These are phyloP conservation scores for Mohoua ochrocephala DNA, from an alignment of 2,113 vertebrate species.

Conservation along the genomic window DNA sequence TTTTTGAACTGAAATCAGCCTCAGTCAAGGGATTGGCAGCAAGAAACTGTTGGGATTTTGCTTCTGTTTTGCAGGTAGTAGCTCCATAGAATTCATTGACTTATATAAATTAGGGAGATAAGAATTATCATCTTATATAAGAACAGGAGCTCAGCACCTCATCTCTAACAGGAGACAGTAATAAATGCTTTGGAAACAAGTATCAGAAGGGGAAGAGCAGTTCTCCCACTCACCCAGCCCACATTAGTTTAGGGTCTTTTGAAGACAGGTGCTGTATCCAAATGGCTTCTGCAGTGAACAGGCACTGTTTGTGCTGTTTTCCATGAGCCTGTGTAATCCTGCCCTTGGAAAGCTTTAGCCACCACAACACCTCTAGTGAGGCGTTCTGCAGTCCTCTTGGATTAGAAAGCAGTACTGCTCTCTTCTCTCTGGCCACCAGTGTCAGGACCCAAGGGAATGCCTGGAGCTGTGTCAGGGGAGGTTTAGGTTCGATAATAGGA, in stretches of 20 bases:
- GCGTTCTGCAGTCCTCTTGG: not conserved
- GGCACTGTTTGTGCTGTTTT: not conserved
- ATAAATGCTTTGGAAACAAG: not conserved
- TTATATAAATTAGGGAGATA: not conserved
- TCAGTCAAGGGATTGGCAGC: not conserved
- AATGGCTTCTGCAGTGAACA: accelerated
- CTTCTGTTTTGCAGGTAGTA: not conserved
- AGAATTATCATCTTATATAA: not conserved
- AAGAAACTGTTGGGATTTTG: not conserved
- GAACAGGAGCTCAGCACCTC: not conserved
- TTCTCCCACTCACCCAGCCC: not conserved
- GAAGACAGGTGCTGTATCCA: not conserved
- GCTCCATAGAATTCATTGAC: not conserved
- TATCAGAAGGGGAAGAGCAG: not conserved
- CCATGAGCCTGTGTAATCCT: not conserved
- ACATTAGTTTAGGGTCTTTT: not conserved
- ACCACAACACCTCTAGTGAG: accelerated
- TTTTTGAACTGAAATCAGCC: not conserved
- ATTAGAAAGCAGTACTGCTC: not conserved
- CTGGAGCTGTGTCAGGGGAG: not conserved
- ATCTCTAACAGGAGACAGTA: not conserved
- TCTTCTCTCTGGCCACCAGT: not conserved
- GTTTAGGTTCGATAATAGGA: not conserved
- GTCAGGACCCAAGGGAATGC: not conserved
- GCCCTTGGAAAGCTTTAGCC: not conserved